These are phyloP conservation scores for Aplocera efformata DNA, from an alignment of 2,888 invertebrate species.

Conservation along the genomic window DNA sequence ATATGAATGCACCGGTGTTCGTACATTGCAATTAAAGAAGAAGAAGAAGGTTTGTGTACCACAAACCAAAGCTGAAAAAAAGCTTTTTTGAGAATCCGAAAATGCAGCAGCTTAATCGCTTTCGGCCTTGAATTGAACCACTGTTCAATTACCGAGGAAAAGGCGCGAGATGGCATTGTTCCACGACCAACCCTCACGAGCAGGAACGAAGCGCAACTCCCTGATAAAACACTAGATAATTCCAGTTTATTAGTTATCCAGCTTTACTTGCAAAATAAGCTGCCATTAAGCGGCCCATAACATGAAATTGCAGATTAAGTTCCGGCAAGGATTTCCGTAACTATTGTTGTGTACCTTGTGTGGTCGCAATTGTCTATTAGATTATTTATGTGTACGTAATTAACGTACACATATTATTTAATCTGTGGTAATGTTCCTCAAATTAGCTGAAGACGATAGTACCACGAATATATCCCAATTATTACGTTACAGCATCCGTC, in stretches of 20 bases:
- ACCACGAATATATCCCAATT: conserved; percentile 27
- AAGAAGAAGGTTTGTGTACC: too few species aligned
- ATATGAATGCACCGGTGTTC: too few species aligned
- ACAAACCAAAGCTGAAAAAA: background rate
- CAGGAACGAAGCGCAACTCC: conserved; percentile 41
- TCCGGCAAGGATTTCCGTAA: conserved; percentile 7
- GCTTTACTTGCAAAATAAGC: conserved; percentile 13
- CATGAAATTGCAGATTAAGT: conserved; percentile 15
- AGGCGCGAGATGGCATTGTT: conserved; percentile 50
- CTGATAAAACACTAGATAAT: conserved; percentile 31
- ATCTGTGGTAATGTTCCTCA: conserved; percentile 22
- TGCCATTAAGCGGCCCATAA: conserved; percentile 15
- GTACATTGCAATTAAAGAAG: too few species aligned
- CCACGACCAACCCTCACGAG: conserved; percentile 37
- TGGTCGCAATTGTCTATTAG: conserved; percentile 20
- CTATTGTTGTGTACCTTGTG: conserved; percentile 17
- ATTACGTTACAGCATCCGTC: conserved; percentile 50
- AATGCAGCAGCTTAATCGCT: conserved; percentile 14
- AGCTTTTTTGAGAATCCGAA: background rate
- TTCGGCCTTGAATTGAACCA: conserved; percentile 20
- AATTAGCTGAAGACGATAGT: conserved; percentile 28
- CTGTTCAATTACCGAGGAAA: conserved; percentile 27
- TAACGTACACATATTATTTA: too few species aligned
- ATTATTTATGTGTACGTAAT: conserved; percentile 31
- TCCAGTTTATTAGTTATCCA: conserved; percentile 16